phyloP scores from a whole-genome alignment of 2,113 vertebrate species.

The Chloropsis cyanopogon region DNA sequence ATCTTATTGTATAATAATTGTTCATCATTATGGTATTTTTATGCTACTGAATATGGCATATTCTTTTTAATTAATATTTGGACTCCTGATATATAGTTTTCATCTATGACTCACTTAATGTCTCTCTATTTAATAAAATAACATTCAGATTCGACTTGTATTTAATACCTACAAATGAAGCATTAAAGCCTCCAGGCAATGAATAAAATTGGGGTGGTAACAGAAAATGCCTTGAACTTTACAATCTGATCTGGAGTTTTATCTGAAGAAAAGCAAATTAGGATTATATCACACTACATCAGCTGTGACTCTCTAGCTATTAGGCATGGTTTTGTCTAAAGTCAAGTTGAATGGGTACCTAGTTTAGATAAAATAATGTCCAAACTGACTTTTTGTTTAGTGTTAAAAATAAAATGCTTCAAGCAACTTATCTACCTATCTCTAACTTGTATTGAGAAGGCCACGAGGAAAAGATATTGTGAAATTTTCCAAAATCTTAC shows the following conservation, averaged over 20 bases:
- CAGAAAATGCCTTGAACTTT: not conserved
- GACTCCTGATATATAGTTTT: not conserved
- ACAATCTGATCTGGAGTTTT: not conserved
- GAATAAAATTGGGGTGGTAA: not conserved
- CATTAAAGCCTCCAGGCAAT: not conserved
- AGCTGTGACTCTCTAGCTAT: not conserved
- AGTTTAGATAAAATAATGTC: not conserved
- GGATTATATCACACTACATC: not conserved
- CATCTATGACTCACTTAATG: not conserved
- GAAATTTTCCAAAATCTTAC: not conserved
- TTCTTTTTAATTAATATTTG: conserved; percentile 50
- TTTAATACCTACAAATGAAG: not conserved
- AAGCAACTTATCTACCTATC: not conserved
- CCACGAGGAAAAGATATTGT: not conserved
- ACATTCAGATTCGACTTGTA: not conserved
- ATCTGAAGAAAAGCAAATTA: not conserved
- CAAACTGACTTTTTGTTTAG: not conserved
- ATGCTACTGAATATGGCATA: not conserved
- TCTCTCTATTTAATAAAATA: conserved; percentile 19
- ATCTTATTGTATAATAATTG: conserved; percentile 4
- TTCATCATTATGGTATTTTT: conserved; percentile 6
- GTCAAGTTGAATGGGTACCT: not conserved
- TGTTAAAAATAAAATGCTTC: not conserved
- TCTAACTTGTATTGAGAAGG: not conserved
- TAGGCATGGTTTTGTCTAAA: not conserved